Percentiles rank a stretch among this genome's conserved stretches.
Evolutionary conservation across 2,888 invertebrate species (phyloP).

Genomic region (Zhuqinia jingwanae): DNA sequence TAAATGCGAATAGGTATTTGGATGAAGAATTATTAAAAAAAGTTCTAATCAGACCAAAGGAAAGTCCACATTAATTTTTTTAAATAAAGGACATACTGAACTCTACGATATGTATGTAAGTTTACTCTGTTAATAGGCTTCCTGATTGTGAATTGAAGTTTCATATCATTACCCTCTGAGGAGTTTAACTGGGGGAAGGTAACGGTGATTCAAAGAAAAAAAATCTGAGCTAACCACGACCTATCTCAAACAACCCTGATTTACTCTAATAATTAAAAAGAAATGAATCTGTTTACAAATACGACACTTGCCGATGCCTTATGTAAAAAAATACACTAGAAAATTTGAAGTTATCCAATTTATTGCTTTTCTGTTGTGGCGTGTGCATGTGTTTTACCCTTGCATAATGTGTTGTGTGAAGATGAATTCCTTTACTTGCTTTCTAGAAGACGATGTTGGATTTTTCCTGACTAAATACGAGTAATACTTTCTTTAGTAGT

Average conservation of each 20-base stretch:
- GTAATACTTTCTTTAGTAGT: background rate
- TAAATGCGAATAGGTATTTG: background rate
- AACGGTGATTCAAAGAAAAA: constrained; percentile 48
- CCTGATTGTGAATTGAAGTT: background rate
- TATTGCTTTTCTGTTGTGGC: background rate
- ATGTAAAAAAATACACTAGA: background rate
- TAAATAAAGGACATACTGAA: constrained; percentile 3
- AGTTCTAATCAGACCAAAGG: constrained; percentile 66
- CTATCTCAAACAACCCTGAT: constrained; percentile 51
- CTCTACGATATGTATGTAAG: background rate
- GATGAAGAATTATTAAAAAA: constrained; percentile 18
- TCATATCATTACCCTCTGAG: constrained; percentile 62
- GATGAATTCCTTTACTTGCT: background rate
- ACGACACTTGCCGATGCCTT: constrained; percentile 47
- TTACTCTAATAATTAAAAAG: constrained; percentile 25
- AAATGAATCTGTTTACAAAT: constrained; percentile 9
- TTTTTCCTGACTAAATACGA: background rate
- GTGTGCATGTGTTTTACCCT: background rate
- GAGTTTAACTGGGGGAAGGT: constrained; percentile 2
- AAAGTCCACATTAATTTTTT: constrained; percentile 49
- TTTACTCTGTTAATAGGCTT: constrained; percentile 26
- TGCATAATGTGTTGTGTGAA: background rate
- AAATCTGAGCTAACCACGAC: constrained; percentile 70
- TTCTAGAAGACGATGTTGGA: background rate
- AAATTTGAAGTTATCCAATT: background rate